A percentile compares a stretch with the other conserved stretches of the same genome.
phyloP scores from a whole-genome alignment of 2,797 vertebrate genomes.

The Eulemur mongoz region DNA sequence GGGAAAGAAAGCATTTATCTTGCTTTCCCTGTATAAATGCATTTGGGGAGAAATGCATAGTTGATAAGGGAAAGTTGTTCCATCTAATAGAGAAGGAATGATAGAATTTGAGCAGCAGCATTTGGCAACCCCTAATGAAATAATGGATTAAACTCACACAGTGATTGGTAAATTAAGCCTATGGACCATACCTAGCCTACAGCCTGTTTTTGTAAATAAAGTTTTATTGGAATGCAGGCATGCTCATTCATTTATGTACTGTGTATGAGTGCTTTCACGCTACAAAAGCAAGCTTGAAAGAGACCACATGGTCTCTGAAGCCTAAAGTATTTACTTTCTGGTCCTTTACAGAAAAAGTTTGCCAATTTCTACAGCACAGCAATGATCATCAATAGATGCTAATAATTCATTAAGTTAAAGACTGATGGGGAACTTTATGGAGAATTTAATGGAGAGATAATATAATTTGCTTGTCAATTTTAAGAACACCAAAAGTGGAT shows the following conservation, averaged over 20 bases:
- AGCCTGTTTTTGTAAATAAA: neutral
- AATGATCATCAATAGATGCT: neutral
- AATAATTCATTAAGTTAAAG: neutral
- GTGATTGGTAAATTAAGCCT: neutral
- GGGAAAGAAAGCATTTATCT: neutral
- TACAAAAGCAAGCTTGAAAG: neutral
- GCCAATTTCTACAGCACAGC: neutral
- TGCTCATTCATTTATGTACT: neutral
- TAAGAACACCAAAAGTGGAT: neutral
- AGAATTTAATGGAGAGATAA: neutral
- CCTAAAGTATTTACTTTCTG: neutral
- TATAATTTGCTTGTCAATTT: neutral
- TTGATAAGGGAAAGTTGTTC: neutral
- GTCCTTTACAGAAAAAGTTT: neutral
- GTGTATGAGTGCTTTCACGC: neutral
- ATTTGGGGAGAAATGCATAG: neutral
- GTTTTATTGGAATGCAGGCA: neutral
- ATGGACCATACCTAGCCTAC: neutral
- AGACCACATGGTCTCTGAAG: neutral
- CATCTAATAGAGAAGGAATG: neutral
- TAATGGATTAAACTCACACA: neutral
- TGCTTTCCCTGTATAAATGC: neutral
- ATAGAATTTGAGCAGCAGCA: neutral
- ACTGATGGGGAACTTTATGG: neutral
- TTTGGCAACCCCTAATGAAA: neutral